Base-by-base conservation (phyloP, 2,113 vertebrate genomes). In the Centropristis striata region DNA sequence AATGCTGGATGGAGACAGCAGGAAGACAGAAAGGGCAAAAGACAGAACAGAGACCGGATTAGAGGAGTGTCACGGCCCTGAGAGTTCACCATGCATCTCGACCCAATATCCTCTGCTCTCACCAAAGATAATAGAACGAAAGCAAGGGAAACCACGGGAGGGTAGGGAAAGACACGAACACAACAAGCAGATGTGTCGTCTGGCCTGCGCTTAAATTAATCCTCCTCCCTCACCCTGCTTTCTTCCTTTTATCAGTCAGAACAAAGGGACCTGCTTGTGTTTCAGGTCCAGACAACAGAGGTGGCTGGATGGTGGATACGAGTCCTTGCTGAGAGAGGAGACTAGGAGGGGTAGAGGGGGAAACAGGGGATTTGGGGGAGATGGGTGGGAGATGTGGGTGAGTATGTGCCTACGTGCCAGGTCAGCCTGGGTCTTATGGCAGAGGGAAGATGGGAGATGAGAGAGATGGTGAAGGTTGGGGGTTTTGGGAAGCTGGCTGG, bases 121-220 rank as follows among this genome's bases (percentile, higher is more conserved):
- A 86, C 83, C 85, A 73, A 80, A 86, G 86, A 92, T 88, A 91
- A 93, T 89, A 83, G 88, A 84, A 86, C 36, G 51, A 90, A 88
- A 86, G 86, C 75, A 80, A 84, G 75, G 75, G 73, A 90, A 91
- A 86, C 88, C 80, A 83, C 78, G 10, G 90, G 87, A 83, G 90
- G 85, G 70, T 71, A 72, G 59, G 83, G 80, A 79, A 75, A 90
- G 85, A 90, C 84, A 89, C 69, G 61, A 55, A 84, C 90, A 87
- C 89, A 88, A 89, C 89, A 88, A 95, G 95, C 92, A 95, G 93
- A 92, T 93, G 91, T 92, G 88, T 93, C 78, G 78, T 92, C 94
- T 96, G 94, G 95, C 91, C 90, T 86, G 84, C 58, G 94, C 96
- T 96, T 93, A 95, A 93, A 95, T 94, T 84, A 94, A 95, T 96